phyloP scores from a whole-genome alignment of 2,797 vertebrate species.

The Sebastes minor region DNA sequence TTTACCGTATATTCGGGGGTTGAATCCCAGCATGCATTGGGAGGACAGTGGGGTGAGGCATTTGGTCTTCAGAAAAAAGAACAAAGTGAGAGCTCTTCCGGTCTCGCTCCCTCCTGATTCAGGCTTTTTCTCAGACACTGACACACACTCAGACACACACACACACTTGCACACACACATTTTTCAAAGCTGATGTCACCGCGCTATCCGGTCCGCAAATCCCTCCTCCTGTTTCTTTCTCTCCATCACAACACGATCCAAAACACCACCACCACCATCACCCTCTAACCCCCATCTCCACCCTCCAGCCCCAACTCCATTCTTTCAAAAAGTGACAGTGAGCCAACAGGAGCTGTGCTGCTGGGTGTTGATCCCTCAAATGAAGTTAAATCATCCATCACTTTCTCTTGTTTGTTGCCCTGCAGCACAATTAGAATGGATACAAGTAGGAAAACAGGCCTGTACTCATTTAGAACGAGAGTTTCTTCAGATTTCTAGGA shows the following conservation, averaged over 20 bases:
- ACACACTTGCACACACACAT: conserved; percentile 71
- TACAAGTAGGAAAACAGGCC: not conserved
- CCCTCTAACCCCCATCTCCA: not conserved
- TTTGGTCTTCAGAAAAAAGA: not conserved
- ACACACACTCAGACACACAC: conserved; percentile 28
- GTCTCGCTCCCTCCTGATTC: conserved; percentile 17
- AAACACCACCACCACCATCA: conserved; percentile 10
- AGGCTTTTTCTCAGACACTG: conserved; percentile 50
- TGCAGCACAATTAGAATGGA: not conserved
- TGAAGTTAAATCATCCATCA: conserved; percentile 37
- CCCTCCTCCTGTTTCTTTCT: conserved; percentile 75
- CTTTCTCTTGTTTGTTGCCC: conserved; percentile 5
- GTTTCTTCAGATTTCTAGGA: not conserved
- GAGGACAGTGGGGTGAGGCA: not conserved
- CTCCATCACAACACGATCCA: conserved; percentile 53
- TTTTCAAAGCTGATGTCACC: conserved; percentile 86
- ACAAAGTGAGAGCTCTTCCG: conserved; percentile 56
- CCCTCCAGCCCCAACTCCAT: conserved; percentile 22
- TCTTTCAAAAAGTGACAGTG: conserved; percentile 45
- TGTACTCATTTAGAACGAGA: not conserved
- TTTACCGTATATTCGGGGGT: not conserved
- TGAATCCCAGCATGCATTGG: not conserved
- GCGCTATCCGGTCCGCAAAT: conserved; percentile 78
- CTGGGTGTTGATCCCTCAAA: conserved; percentile 23
- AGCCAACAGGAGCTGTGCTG: conserved; percentile 38